Evolutionary conservation across 2,888 invertebrate genomes (phyloP).

Genomic region (Nycteola revayana): DNA sequence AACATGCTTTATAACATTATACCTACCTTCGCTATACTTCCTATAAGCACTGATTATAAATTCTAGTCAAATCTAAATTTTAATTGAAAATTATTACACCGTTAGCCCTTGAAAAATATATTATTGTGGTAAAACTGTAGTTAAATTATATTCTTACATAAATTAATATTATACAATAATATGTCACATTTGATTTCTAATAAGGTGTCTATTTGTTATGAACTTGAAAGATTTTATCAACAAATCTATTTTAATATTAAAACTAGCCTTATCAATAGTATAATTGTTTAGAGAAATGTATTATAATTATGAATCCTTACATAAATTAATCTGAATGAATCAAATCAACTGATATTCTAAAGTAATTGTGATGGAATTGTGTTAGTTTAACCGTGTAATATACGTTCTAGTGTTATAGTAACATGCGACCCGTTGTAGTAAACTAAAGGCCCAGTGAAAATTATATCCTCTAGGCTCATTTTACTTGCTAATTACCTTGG

Average conservation of each 20-base stretch:
- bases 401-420: constrained; percentile 41
- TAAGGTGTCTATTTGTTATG: constrained; percentile 57
- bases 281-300: constrained; percentile 33
- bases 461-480: too few species aligned
- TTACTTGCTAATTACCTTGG: too few species aligned
- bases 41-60: constrained; percentile 61
- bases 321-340: constrained; percentile 63
- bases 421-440: constrained; percentile 5
- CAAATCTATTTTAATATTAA: constrained; percentile 73
- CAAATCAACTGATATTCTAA: constrained; percentile 81
- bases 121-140: constrained; percentile 37
- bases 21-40: constrained; percentile 32
- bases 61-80: constrained; percentile 75
- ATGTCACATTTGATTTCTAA: constrained; percentile 41
- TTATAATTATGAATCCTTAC: constrained; percentile 35
- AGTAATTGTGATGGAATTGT: constrained; percentile 80
- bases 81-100: constrained; percentile 52
- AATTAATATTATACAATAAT: constrained; percentile 31
- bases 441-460: constrained; percentile 23
- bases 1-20: background rate
- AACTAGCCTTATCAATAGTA: constrained; percentile 34
- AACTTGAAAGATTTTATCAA: constrained; percentile 74
- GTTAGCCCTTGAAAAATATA: constrained; percentile 46
- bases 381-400: constrained; percentile 65
- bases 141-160: constrained; percentile 39